Base-by-base conservation (phyloP, 2,113 vertebrate genomes). In the Lucifuga dentata region DNA sequence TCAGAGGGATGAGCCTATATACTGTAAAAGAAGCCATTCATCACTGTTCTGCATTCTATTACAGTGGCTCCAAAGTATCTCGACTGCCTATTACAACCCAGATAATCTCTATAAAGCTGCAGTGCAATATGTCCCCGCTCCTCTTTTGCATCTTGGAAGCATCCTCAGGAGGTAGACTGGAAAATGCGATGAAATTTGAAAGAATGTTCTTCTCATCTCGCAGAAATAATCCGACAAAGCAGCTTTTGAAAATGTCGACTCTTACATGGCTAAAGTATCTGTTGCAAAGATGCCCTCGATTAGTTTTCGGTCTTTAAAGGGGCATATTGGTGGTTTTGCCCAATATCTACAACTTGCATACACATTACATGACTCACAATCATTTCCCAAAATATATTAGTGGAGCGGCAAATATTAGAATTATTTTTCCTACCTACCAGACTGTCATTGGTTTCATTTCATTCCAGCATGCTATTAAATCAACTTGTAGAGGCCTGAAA, bases 11-110 rank as follows among this genome's bases (percentile, higher is more conserved):
- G 82, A 80, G 78, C 75, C 64, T 59, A 76, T 85, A 77, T 75
- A 80, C 76, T 73, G 78, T 70, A 83, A 88, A 86, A 84, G 57
- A 87, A 79, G 80, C 86, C 84, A 90, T 91, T 91, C 90, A 84
- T 90, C 91, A 89, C 78, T 88, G 88, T 71, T 86, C 68, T 78
- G 84, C 82, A 83, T 88, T 58, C 82, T 74, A 89, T 90, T 91
- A 88, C 63, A 57, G 60, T 41, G 41, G 62, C 65, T 68, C 48
- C 78, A 87, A 87, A 86, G 83, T 84, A 84, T 73, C 41, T 73
- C 51, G 51, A 56, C 85, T 68, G 33, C 61, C 68, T 66, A 63
- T 78, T 67, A 75, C 71, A 74, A 73, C 55, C 44, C 36, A 63
- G 73, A 76, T 88, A 76, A 88, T 87, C 83, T 90, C 78, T 33